phyloP scores from a whole-genome alignment of 92 coral and sea anemone species.

The Galaxea fascicularis region DNA sequence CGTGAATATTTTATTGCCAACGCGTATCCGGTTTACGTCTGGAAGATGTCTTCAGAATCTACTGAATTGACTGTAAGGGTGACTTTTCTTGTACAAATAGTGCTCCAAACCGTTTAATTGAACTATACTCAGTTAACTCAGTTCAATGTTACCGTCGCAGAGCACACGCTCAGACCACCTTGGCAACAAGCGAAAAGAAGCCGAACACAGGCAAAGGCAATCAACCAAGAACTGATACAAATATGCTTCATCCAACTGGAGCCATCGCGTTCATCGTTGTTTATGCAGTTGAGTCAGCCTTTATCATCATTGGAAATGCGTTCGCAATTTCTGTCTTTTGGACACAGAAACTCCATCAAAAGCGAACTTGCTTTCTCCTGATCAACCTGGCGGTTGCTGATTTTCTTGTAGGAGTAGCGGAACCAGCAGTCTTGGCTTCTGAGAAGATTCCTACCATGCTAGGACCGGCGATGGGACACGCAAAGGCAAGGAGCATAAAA shows the following conservation, averaged over 20 bases:
- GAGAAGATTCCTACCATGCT: neutral
- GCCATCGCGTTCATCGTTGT: neutral
- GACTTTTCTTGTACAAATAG: too few relatives aligned
- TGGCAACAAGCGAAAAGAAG: too few relatives aligned
- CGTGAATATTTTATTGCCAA: too few relatives aligned
- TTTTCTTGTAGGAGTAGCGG: constrained; percentile 12
- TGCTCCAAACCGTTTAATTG: too few relatives aligned
- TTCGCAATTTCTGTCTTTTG: constrained; percentile 18
- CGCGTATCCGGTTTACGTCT: too few relatives aligned
- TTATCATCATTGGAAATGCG: constrained; percentile 13
- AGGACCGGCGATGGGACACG: neutral
- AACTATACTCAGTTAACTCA: too few relatives aligned
- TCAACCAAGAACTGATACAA: neutral
- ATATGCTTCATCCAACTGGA: neutral
- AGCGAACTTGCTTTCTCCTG: neutral
- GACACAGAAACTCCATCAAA: neutral
- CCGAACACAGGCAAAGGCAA: neutral
- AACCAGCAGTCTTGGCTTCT: neutral
- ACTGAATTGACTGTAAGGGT: too few relatives aligned
- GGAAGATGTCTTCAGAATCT: too few relatives aligned
- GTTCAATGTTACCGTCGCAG: too few relatives aligned
- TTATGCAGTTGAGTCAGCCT: neutral
- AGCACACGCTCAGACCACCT: too few relatives aligned
- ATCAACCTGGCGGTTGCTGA: constrained; percentile 29
- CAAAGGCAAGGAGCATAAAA: neutral